Percentiles rank a stretch among this genome's conserved stretches.
Conservation (phyloP, 2,888 invertebrate species). For the Trachelus tabidus region DNA sequence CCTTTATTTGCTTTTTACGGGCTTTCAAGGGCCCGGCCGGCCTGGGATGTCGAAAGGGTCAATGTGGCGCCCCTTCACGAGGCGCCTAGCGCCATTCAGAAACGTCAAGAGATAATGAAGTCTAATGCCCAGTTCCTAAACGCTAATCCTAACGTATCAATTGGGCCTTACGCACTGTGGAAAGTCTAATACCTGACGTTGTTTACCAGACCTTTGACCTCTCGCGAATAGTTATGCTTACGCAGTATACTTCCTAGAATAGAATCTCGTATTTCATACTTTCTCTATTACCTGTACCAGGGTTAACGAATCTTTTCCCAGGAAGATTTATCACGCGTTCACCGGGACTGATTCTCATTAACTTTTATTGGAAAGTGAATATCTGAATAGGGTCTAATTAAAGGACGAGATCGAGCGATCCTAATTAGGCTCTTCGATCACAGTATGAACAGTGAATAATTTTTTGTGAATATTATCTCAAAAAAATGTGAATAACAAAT, state of each 20-base stretch:
- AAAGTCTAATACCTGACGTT: neutral
- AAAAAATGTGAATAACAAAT: neutral
- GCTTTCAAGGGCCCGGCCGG: constrained; percentile 8
- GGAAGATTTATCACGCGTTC: neutral
- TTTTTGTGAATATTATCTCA: neutral
- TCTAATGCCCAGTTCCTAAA: constrained; percentile 24
- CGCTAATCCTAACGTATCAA: constrained; percentile 31
- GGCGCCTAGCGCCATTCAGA: constrained; percentile 18
- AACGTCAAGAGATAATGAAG: constrained; percentile 34
- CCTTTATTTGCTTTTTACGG: constrained; percentile 36
- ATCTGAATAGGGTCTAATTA: neutral
- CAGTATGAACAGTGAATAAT: neutral
- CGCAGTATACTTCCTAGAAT: neutral
- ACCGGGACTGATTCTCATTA: neutral
- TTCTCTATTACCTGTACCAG: neutral
- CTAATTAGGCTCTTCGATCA: neutral
- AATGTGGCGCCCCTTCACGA: constrained; percentile 4
- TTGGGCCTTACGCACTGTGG: neutral
- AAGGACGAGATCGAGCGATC: neutral
- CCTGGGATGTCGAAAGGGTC: neutral
- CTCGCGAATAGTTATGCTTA: neutral
- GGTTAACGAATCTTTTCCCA: neutral
- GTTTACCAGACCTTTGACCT: neutral
- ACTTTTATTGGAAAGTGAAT: neutral
- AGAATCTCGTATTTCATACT: neutral